Evolutionary conservation across 2,797 vertebrate genomes (phyloP).

Genomic region (Prionace glauca): DNA sequence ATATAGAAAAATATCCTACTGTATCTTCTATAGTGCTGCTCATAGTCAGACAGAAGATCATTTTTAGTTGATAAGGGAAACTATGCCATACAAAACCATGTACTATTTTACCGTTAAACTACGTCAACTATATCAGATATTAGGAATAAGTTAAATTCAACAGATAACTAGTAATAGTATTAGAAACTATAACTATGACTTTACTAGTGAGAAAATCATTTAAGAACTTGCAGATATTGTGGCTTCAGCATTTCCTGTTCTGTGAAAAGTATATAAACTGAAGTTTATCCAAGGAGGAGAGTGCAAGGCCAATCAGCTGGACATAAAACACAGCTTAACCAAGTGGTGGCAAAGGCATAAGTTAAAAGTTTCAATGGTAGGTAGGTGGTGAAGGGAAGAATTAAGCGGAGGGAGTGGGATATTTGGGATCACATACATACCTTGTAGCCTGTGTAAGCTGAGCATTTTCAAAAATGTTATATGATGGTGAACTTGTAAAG

Average conservation of each 20-base stretch:
- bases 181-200: background rate
- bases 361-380: background rate
- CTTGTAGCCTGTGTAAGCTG: constrained; percentile 79
- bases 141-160: background rate
- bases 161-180: background rate
- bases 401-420: background rate
- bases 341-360: background rate
- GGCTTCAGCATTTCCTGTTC: background rate
- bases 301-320: constrained; percentile 15
- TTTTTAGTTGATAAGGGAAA: background rate
- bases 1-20: background rate
- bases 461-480: constrained; percentile 71
- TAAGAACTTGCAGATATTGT: background rate
- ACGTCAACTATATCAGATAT: background rate
- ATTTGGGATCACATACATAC: constrained; percentile 53
- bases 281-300: constrained; percentile 29
- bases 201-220: background rate
- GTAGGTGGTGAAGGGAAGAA: background rate
- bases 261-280: constrained; percentile 34
- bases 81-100: background rate
- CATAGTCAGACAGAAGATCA: background rate
- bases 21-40: background rate
- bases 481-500: constrained; percentile 66
- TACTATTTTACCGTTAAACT: background rate
- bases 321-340: constrained; percentile 31